Percentiles rank a stretch among this genome's conserved stretches.
Conservation (phyloP, 2,888 invertebrate species). For the Pilophorus perplexus region DNA sequence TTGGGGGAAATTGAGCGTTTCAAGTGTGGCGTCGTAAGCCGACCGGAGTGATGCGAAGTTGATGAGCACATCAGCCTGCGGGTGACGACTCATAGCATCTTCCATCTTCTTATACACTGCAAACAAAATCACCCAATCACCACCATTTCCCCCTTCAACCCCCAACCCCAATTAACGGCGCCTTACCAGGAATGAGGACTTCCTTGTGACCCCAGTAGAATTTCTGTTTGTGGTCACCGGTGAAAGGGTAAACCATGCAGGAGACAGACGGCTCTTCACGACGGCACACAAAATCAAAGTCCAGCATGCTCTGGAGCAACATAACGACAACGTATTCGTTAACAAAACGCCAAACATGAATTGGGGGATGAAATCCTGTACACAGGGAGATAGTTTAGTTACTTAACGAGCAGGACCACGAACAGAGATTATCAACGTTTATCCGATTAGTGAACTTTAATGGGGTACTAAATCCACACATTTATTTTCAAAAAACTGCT, state of each 20-base stretch:
- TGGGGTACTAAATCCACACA: too few relatives aligned
- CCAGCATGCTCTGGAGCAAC: conserved; percentile 73
- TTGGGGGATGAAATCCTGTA: too few relatives aligned
- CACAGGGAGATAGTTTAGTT: too few relatives aligned
- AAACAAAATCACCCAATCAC: neutral
- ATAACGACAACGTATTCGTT: neutral
- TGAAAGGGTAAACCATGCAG: conserved; percentile 97
- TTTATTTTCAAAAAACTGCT: too few relatives aligned
- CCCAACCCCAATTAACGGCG: neutral
- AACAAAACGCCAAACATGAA: neutral
- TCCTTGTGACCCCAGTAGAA: conserved; percentile 99
- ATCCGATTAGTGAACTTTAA: too few relatives aligned
- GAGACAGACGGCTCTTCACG: conserved; percentile 87
- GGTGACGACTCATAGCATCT: conserved; percentile 92
- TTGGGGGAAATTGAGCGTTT: conserved; percentile 88
- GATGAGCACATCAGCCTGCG: conserved; percentile 90
- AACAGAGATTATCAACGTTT: too few relatives aligned
- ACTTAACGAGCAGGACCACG: too few relatives aligned
- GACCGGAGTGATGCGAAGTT: conserved; percentile 97
- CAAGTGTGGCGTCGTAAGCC: conserved; percentile 93
- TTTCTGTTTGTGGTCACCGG: conserved; percentile 98
- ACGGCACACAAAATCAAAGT: conserved; percentile 92
- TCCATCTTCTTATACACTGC: conserved; percentile 93
- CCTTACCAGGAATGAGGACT: conserved; percentile 74
- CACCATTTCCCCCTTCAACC: too few relatives aligned